Evolutionary conservation across 2,113 vertebrate species (phyloP).

Genomic region (Electrona antarctica): DNA sequence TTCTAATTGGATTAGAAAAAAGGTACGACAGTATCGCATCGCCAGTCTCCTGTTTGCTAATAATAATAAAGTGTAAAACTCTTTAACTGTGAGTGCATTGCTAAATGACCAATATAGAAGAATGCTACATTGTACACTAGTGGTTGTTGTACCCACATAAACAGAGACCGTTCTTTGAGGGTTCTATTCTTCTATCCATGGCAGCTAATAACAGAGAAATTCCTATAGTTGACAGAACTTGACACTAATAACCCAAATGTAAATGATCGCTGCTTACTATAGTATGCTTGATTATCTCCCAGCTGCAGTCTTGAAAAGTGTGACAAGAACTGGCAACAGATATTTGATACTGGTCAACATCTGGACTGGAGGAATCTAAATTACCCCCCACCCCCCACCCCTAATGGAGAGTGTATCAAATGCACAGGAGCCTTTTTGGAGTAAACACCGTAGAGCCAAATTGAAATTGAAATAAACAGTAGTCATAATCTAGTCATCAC

Average conservation of each 20-base stretch:
- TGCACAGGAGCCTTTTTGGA: background rate
- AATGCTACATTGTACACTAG: no score
- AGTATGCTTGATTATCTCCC: background rate
- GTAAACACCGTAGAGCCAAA: slow-evolving; percentile 12
- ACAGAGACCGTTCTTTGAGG: no score
- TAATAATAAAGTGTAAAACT: no score
- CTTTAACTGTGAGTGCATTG: no score
- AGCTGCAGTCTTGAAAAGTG: background rate
- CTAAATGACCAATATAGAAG: no score
- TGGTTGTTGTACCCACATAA: no score
- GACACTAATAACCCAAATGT: slow-evolving; percentile 4
- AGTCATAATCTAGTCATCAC: background rate
- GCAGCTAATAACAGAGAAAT: slow-evolving; percentile 1
- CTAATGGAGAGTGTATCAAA: background rate
- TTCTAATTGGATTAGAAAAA: background rate
- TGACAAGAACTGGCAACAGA: no score
- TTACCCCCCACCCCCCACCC: background rate
- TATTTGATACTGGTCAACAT: slow-evolving; percentile 1
- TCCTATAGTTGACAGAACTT: no score
- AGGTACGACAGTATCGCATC: background rate
- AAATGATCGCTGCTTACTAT: background rate
- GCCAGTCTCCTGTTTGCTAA: no score
- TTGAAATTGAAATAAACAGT: slow-evolving; percentile 22
- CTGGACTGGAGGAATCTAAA: slow-evolving; percentile 9
- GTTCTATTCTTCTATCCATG: background rate